Evolutionary conservation across 1,140 invertebrate species (phyloP).

Genomic region (Copidosoma floridanum): DNA sequence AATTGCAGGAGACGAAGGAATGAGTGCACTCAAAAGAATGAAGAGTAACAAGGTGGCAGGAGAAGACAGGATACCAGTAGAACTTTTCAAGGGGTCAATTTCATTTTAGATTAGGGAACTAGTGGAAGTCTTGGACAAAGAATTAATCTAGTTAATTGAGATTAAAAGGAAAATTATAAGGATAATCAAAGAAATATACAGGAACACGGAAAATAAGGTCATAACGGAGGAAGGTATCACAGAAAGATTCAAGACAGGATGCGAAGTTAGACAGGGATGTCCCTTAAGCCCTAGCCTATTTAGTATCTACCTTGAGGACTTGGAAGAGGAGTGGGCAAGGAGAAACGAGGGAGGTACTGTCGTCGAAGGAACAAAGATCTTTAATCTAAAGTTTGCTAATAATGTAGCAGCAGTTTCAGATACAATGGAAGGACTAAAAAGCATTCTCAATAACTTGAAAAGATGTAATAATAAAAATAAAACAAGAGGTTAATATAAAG

Average conservation of each 20-base stretch:
- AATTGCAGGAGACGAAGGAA: too few species aligned
- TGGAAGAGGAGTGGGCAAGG: conserved; percentile 15
- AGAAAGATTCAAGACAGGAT: too few species aligned
- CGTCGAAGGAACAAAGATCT: conserved; percentile 4
- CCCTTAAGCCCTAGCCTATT: conserved; percentile 19
- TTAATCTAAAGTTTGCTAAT: conserved; percentile 8
- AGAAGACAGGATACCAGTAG: neutral
- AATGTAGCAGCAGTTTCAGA: neutral
- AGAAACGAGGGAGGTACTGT: too few species aligned
- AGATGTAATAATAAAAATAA: neutral
- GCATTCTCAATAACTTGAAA: neutral
- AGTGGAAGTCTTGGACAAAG: too few species aligned
- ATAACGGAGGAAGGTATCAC: too few species aligned
- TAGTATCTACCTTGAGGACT: conserved; percentile 16
- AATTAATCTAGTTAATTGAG: too few species aligned
- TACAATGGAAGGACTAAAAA: neutral
- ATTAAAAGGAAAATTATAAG: too few species aligned
- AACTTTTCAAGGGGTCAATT: too few species aligned
- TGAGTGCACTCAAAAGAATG: too few species aligned
- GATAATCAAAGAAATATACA: too few species aligned
- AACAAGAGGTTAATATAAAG: neutral
- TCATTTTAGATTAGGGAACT: too few species aligned
- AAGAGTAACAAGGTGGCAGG: conserved; percentile 1
- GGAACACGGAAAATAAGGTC: too few species aligned
- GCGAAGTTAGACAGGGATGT: conserved; percentile 22